Evolutionary conservation across 2,888 invertebrate species (phyloP).

Genomic region (Pseudoips prasinana): DNA sequence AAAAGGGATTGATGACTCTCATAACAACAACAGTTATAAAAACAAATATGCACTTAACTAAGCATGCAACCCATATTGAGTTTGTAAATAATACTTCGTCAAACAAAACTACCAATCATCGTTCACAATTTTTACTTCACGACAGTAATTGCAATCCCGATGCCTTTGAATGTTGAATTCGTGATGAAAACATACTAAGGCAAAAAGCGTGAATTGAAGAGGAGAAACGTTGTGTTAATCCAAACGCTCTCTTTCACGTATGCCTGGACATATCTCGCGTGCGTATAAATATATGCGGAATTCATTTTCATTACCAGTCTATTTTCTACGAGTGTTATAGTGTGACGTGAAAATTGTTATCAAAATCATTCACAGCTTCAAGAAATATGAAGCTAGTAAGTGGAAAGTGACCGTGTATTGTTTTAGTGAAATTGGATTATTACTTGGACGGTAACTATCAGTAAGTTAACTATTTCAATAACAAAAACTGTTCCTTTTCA

Average conservation of each 20-base stretch:
- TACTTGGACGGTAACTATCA: conserved; percentile 36
- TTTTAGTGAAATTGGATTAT: conserved; percentile 31
- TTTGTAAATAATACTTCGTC: too few relatives aligned
- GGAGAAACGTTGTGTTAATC: conserved; percentile 64
- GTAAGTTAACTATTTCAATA: conserved; percentile 40
- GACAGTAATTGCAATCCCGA: too few relatives aligned
- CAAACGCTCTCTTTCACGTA: conserved; percentile 73
- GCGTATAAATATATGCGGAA: conserved; percentile 80
- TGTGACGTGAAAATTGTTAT: conserved; percentile 63
- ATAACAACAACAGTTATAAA: too few relatives aligned
- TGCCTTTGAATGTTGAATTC: too few relatives aligned
- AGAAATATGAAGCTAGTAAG: conserved; percentile 76
- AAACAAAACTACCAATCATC: too few relatives aligned
- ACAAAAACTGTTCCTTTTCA: conserved; percentile 49
- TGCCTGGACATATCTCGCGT: conserved; percentile 73
- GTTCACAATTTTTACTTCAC: too few relatives aligned
- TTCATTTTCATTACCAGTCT: conserved; percentile 80
- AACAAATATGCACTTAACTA: too few relatives aligned
- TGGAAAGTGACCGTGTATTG: conserved; percentile 51
- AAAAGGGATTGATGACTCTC: too few relatives aligned
- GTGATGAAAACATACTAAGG: conserved; percentile 26
- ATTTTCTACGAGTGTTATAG: conserved; percentile 63
- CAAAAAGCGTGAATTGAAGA: conserved; percentile 27
- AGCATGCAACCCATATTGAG: too few relatives aligned
- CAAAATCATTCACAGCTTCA: conserved; percentile 56